Base-by-base conservation (phyloP, 2,113 vertebrate species). In the Cettia cetti region DNA sequence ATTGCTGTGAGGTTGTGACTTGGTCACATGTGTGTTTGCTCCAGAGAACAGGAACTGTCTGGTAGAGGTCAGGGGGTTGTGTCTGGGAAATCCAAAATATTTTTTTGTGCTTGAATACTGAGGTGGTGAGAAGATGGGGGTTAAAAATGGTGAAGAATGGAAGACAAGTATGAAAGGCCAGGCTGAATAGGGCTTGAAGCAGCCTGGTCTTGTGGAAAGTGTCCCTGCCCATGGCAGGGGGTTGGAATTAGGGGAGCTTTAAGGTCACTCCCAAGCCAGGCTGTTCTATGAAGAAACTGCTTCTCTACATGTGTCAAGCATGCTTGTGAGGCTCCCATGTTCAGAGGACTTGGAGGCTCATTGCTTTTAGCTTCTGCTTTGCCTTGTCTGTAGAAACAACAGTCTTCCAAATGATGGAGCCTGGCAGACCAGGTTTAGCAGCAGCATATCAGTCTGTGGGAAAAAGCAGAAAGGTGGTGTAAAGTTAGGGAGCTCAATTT, bases 251-350 rank as follows among this genome's bases (percentile, higher is more conserved):
- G 10, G 10, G 6, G 39, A 31, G 26, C 47, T 76, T 77, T 63
- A 56, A 70, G 26, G 35, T 63, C 31, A 10, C 19, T 69, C 47
- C 26, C 30, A 53, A 18, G 11, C 12, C 28, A 30, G 75, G 47
- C 40, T 31, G 10, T 70, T 70, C 35, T 42, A 0, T 33, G 40
- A 76, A 42, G 40, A 71, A 63, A 23, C n/a, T 11, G 6, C 33
- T 80, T 45, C 14, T 69, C 40, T 79, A 2, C 3, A 2, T 26
- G 26, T 37, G 39, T 59, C 27, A 12, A 71, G 40, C 17, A 2
- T 0, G 1, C 13, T 64, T 3, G 0, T 9, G 42, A 17, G 24
- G 30, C 27, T 57, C 33, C 30, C 0, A 0, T 39, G 22, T 54
- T 70, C 40, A n/a, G 54, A 64, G 52, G 54, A 13, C 16, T 13